Evolutionary conservation across 1,140 invertebrate genomes (phyloP), one percentile per base, ranked within the genome.

Genomic region (Drepana arcuata): DNA sequence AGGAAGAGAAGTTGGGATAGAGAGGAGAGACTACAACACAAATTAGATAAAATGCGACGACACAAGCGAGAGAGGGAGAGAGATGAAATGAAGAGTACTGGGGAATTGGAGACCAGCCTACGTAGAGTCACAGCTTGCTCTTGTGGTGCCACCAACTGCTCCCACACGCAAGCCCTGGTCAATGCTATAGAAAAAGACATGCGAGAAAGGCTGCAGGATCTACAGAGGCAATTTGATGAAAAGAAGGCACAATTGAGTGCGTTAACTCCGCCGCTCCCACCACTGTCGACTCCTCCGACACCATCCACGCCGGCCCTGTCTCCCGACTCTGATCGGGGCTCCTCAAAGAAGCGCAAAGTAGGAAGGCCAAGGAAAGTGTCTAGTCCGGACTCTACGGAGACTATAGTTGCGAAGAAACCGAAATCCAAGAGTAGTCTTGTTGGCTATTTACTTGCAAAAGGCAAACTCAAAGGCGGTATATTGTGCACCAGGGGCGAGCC

Each of bases 261-360:
- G 45, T 80, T 96, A n/a, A 75, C 69, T 9, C 70, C 78, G 2
- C 60, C 75, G 2, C 35, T 70, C 6, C 61, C 66, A 1, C 37
- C 59, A 1, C 38, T 69, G 14, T 69, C 74, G 2, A 50, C 58
- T 2, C 61, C 79, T 14, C 41, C 71, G 1, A 64, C 67, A 10
- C 59, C 75, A 0, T 73, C 66, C 10, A 73, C 68, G 1, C 75
- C 78, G 2, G 75, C 78, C 15, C 50, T 79, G 14, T 77, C 78
- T 1, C 70, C 75, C n/a, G 62, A 78, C 42, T 81, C 70, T 3
- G 71, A 75, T 35, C 59, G 67, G 57, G 78, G 80, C 0, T 89
- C 90, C 0, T 92, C 90, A 0, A 93, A 93, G 49, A 94, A 94
- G 60, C 86, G 93, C 4, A 95, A 95, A 84, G 92, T 93, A 1